Base-by-base conservation (phyloP, 2,113 vertebrate genomes). In the Oenanthe melanoleuca region DNA sequence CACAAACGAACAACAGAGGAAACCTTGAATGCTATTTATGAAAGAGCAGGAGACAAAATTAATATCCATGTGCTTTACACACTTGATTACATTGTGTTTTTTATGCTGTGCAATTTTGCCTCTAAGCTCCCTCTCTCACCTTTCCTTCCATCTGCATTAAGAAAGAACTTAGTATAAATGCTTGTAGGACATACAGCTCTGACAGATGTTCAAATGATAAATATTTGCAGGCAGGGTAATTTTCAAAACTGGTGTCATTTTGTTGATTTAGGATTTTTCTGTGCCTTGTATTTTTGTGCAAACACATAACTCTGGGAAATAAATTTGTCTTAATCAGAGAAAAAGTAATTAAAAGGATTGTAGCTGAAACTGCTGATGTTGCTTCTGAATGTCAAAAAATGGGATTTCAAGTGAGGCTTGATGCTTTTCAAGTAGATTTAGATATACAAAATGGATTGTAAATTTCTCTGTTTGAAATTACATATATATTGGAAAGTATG, bases 331-430 rank as follows among this genome's bases (percentile, higher is more conserved):
- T 82, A 91, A 89, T 95, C 56, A 71, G 80, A 86, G 79, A 77
- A 91, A 94, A 86, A 92, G 23, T 72, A 88, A 94, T 95, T 94
- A 93, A 88, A 96, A 94, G 8, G n/a, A 38, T 47, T 80, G 55
- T 72, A 86, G 55, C 42, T 1, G 2, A 85, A 94, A 92, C 33
- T 50, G 74, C 85, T 92, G 57, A 34, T 77, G 42, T 66, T 88
- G 74, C 59, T 86, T 67, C 56, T 59, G 47, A 87, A 83, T 52
- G 71, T 73, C 67, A 83, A 53, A 93, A 77, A 90, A 83, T 50
- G 37, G n/a, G 31, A 64, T 89, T 94, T 91, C 81, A 89, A 82
- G 57, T 1, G 3, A 94, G 38, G n/a, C 47, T n/a, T 29, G 55
- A 55, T 90, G 53, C 24, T 77, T 73, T 92, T 81, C 77, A 78